Conservation (phyloP, 2,797 vertebrate genomes). For the Hippopotamyrus pictus region DNA sequence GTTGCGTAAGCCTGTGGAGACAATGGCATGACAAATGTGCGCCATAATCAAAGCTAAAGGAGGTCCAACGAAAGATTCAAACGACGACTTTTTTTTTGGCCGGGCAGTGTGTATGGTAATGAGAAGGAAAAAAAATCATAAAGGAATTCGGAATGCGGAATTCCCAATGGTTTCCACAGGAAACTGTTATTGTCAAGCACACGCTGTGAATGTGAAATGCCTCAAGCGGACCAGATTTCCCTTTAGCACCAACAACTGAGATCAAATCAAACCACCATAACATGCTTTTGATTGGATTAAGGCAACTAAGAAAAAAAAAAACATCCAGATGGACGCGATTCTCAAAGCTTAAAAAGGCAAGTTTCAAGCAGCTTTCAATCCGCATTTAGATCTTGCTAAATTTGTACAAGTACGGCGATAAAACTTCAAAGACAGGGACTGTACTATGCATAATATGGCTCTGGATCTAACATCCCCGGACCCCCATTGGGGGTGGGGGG, state of each 20-base stretch:
- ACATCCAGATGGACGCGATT: background rate
- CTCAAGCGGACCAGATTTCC: background rate
- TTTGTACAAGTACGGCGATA: background rate
- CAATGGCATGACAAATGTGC: background rate
- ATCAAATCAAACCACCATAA: background rate
- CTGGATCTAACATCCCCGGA: background rate
- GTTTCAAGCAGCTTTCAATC: background rate
- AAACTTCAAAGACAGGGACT: background rate
- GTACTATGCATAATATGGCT: background rate
- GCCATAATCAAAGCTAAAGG: background rate
- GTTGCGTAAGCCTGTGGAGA: background rate
- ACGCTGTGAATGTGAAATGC: background rate
- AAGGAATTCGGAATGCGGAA: conserved; percentile 11
- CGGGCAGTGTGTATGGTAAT: conserved; percentile 30
- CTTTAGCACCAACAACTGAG: background rate
- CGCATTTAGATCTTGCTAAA: background rate
- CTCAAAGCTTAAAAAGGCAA: background rate
- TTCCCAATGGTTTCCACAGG: conserved; percentile 13
- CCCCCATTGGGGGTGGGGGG: background rate
- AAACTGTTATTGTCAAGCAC: conserved; percentile 9
- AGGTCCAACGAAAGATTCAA: background rate
- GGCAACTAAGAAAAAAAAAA: background rate
- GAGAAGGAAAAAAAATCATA: conserved; percentile 19
- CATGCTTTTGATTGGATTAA: conserved; percentile 14
- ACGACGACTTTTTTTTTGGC: background rate